phyloP scores from a whole-genome alignment of 2,797 vertebrate species.

The Syndactyla subalaris region DNA sequence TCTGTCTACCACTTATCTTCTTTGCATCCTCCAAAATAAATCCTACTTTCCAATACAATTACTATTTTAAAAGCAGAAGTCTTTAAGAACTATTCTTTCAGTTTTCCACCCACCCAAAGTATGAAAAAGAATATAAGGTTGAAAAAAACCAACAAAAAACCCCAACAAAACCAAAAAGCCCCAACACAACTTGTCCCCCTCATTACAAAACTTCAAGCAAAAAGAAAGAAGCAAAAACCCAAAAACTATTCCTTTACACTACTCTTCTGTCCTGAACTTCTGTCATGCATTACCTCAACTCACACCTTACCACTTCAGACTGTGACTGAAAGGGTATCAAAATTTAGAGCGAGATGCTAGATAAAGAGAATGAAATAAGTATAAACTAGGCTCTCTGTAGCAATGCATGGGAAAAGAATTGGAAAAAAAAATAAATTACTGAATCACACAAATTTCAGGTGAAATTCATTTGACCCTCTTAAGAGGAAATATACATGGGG shows the following conservation, averaged over 20 bases:
- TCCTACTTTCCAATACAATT: background rate
- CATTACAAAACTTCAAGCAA: background rate
- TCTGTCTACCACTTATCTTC: background rate
- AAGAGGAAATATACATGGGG: background rate
- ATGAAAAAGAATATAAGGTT: background rate
- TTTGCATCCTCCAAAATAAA: background rate
- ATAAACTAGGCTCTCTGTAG: background rate
- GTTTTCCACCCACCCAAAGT: background rate
- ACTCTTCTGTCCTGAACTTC: background rate
- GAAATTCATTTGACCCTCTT: background rate
- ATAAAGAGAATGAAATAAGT: background rate
- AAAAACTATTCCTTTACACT: background rate
- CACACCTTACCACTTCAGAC: background rate
- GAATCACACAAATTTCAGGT: background rate
- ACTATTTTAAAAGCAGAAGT: background rate
- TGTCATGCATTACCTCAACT: background rate
- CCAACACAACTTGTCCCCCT: background rate
- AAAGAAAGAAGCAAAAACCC: background rate
- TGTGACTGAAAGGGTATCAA: background rate
- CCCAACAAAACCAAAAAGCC: background rate
- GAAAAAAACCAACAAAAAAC: background rate
- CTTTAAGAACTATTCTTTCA: background rate
- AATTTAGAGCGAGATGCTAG: background rate
- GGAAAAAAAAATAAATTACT: background rate
- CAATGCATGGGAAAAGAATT: background rate